phyloP scores from a whole-genome alignment of 2,113 vertebrate genomes.

The Canis aureus region DNA sequence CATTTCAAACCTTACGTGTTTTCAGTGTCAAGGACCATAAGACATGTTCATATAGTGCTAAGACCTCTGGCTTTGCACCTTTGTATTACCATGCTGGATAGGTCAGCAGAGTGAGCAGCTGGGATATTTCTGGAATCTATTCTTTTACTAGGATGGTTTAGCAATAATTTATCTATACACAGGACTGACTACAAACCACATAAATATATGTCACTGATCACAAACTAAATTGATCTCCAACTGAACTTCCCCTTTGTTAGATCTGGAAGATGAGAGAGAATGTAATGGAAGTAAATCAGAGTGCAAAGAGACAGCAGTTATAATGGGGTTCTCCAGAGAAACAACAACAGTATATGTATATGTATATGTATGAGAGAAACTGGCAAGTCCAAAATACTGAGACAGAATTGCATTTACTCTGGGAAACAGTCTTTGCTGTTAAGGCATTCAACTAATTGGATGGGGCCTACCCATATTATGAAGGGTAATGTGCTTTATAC shows the following conservation, averaged over 20 bases:
- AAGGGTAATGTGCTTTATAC: background rate
- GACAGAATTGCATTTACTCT: background rate
- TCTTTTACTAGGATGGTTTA: conserved; percentile 35
- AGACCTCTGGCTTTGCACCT: conserved; percentile 40
- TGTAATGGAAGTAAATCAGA: background rate
- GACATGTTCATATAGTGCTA: conserved; percentile 18
- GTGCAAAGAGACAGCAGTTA: background rate
- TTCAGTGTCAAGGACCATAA: background rate
- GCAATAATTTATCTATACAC: conserved; percentile 16
- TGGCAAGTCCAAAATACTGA: background rate
- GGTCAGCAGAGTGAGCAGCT: background rate
- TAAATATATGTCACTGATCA: conserved; percentile 31
- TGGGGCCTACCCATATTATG: background rate
- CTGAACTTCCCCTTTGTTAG: background rate
- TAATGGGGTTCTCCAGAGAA: background rate
- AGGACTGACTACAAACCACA: conserved; percentile 16
- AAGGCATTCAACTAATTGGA: background rate
- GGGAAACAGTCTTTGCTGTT: background rate
- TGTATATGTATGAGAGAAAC: background rate
- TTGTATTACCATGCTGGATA: background rate
- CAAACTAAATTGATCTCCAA: conserved; percentile 27
- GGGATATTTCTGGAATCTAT: conserved; percentile 4
- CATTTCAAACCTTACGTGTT: conserved; percentile 30
- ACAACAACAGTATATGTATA: background rate
- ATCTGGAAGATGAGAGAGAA: conserved; percentile 36